Base-by-base conservation (phyloP, 2,113 vertebrate genomes). In the Nesogale talazaci region DNA sequence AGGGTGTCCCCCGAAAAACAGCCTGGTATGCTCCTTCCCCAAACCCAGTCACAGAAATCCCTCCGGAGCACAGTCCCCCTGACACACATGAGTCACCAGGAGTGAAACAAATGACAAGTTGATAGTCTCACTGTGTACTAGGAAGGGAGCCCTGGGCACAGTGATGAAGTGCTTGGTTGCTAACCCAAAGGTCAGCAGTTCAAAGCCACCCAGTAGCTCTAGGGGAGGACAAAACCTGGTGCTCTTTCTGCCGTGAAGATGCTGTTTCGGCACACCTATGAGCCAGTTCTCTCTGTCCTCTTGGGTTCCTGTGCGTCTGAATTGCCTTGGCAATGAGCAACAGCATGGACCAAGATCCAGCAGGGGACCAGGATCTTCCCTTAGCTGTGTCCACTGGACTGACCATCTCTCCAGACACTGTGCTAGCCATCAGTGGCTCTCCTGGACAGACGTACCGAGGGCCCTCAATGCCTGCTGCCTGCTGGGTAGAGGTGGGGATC, bases 391-490 rank as follows among this genome's bases (percentile, higher is more conserved):
- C 38, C 10, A 10, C 19, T 17, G 59, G 6, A 20, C 31, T 0
- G 0, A 14, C 12, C 1, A 25, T 46, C n/a, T 46, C 76, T 8
- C 29, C 56, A 46, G 27, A 25, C 4, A 4, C 27, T 0, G 7
- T 25, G 46, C 20, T 27, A 20, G 31, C 31, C 11, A 75, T 1
- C 2, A 76, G 61, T 85, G 6, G 17, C 83, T 92, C 70, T 27
- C 38, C 27, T 7, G 0, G 9, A 3, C 11, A 38, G 75, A 19
- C 16, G 3, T 12, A 1, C 2, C 31, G 36, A 36, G 7, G 57
- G 86, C 20, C 23, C 15, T 4, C 5, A 3, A 2, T 42, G 46
- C 23, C 25, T n/a, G 57, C 77, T 69, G 70, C 57, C 90, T 86
- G 17, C 57, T 89, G 85, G 56, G 38, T 72, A 61, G 17, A 59